Percentiles rank a stretch among this genome's conserved stretches.
Conservation (phyloP, 2,797 vertebrate species). For the Adelosebastes latens region DNA sequence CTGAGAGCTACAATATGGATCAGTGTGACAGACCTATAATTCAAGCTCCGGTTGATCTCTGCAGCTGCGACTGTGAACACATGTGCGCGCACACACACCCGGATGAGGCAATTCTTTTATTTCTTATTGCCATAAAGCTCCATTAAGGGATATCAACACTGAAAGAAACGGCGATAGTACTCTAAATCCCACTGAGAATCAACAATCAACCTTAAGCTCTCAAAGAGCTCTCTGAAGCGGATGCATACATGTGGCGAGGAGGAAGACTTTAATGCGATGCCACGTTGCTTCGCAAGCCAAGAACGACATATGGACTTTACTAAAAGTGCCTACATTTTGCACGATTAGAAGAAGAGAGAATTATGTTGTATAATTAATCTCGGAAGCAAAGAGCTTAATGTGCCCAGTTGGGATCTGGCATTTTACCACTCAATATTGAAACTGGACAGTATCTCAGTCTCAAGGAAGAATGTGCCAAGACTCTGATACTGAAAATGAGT, state of each 20-base stretch:
- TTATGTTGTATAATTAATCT: conserved; percentile 1
- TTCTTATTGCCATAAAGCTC: neutral
- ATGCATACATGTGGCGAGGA: neutral
- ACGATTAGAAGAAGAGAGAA: neutral
- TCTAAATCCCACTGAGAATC: neutral
- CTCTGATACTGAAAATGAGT: neutral
- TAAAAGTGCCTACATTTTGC: neutral
- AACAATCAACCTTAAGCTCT: neutral
- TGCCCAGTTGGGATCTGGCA: neutral
- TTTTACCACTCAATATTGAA: neutral
- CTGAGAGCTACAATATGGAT: conserved; percentile 2
- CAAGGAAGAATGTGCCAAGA: neutral
- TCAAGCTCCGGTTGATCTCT: conserved; percentile 3
- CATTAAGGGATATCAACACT: neutral
- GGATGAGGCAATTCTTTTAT: neutral
- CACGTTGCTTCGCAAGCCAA: neutral
- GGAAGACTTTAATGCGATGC: neutral
- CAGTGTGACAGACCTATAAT: conserved; percentile 23
- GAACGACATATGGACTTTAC: neutral
- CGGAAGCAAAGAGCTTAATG: neutral
- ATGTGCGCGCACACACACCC: neutral
- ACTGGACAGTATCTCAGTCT: neutral
- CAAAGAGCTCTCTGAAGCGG: neutral
- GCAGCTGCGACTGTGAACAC: conserved; percentile 13
- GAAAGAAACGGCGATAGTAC: neutral